Conservation (phyloP, 2,888 invertebrate species). For the Carpatolechia fugitivella region DNA sequence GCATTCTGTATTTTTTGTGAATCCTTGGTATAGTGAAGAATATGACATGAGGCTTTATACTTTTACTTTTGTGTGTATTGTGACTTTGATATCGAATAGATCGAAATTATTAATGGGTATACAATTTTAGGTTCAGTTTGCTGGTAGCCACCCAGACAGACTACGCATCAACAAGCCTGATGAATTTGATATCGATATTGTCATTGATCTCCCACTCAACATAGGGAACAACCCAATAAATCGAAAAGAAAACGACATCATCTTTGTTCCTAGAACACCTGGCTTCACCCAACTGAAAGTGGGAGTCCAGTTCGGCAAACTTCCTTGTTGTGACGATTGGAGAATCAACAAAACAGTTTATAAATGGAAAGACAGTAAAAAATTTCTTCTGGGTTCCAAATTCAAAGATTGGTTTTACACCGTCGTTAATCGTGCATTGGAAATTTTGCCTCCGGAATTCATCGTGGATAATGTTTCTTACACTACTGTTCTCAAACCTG, state of each 20-base stretch:
- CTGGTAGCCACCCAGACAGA: constrained; percentile 80
- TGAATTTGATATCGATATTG: constrained; percentile 80
- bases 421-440: constrained; percentile 60
- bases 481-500: constrained; percentile 35
- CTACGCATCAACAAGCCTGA: constrained; percentile 77
- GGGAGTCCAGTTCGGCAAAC: constrained; percentile 43
- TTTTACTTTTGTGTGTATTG: too few relatives aligned
- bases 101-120: background rate
- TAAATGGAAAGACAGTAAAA: constrained; percentile 55
- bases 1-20: too few relatives aligned
- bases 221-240: constrained; percentile 26
- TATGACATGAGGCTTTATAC: too few relatives aligned
- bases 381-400: constrained; percentile 64
- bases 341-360: constrained; percentile 51
- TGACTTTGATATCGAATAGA: too few relatives aligned
- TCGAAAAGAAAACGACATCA: constrained; percentile 36
- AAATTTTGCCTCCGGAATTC: constrained; percentile 41
- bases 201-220: constrained; percentile 71
- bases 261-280: constrained; percentile 51
- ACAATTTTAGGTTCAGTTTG: constrained; percentile 57
- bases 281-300: constrained; percentile 68
- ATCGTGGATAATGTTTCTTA: constrained; percentile 59
- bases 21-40: too few relatives aligned
- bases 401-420: constrained; percentile 78
- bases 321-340: constrained; percentile 44